Conservation (phyloP, 2,888 invertebrate species). For the Halictus ligatus region DNA sequence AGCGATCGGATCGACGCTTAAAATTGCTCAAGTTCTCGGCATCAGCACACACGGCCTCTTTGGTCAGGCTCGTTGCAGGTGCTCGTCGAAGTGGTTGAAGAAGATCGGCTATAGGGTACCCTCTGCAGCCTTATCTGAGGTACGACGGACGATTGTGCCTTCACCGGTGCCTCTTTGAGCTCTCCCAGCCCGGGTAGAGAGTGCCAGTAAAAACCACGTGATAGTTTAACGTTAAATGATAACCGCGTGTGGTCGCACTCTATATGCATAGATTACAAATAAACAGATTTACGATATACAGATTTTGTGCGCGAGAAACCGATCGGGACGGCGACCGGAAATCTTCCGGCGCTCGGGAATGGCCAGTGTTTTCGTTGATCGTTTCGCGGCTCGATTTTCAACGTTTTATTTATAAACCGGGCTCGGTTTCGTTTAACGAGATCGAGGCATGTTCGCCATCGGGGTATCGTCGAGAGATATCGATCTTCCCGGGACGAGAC, state of each 20-base stretch:
- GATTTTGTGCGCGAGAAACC: conserved; percentile 10
- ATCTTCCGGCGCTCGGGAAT: conserved; percentile 47
- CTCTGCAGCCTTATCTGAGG: conserved; percentile 40
- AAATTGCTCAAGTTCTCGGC: conserved; percentile 74
- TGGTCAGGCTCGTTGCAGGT: conserved; percentile 51
- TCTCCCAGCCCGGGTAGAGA: conserved; percentile 28
- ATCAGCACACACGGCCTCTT: conserved; percentile 12
- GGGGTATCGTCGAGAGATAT: background rate
- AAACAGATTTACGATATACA: background rate
- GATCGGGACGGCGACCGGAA: conserved; percentile 21
- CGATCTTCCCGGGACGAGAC: background rate
- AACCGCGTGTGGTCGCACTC: conserved; percentile 33
- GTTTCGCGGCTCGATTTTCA: conserved; percentile 34
- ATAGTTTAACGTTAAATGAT: conserved; percentile 70
- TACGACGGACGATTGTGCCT: conserved; percentile 69
- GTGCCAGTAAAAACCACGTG: conserved; percentile 67
- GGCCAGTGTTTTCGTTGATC: conserved; percentile 60
- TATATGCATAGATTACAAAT: conserved; percentile 12
- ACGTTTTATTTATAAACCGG: conserved; percentile 55
- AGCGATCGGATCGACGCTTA: conserved; percentile 69
- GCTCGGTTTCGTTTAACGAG: conserved; percentile 44
- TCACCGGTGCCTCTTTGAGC: conserved; percentile 63
- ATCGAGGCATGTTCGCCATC: background rate
- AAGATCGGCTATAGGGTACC: conserved; percentile 35
- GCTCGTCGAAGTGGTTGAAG: conserved; percentile 56